Evolutionary conservation across 2,797 vertebrate species (phyloP), one percentile per base, ranked within the genome.

Genomic region (Pangasius djambal): DNA sequence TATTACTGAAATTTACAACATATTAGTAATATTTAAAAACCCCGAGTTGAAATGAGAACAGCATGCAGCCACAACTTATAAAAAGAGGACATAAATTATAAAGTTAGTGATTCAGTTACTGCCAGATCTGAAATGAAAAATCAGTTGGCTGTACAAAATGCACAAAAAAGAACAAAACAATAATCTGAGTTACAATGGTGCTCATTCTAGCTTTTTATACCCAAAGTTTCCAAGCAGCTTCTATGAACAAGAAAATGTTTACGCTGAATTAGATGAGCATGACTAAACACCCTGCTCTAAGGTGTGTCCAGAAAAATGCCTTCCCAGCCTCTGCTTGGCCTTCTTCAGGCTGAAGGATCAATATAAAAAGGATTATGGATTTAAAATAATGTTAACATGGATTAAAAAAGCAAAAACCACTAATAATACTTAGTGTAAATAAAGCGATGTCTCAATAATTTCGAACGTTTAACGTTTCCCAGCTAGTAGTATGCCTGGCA

Each of bases 161-260:
- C n/a, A 37, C 31, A 52, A 25, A 52, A 77, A 65, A 85, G 31
- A 85, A 52, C 44, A 69, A 48, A 83, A 44, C 12, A 25, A 16
- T 8, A 28, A 52, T 69, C n/a, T 70, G 28, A 50, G 61, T 52
- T 85, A 85, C 83, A 85, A 69, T 22, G 83, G 65, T 25, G 65
- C 40, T 48, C 83, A 55, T 70, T 85, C 65, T 70, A 52, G 22
- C 40, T 67, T 83, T 84, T 50, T 48, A 20, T 79, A 57, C 85
- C 34, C 65, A 50, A 63, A 78, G 82, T 84, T 70, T 85, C 83
- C 83, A 55, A 52, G 65, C 83, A 85, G 65, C n/a, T 70, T 85
- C 65, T 70, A 85, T 55, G 83, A 70, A 70, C 83, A 85, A 85
- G 65, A 84, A 85, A 85, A 85, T 85, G 83, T 85, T 85, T 85